Percentiles rank a stretch among this genome's conserved stretches.
phyloP scores from a whole-genome alignment of 2,797 vertebrate species.

The Mycteria americana region DNA sequence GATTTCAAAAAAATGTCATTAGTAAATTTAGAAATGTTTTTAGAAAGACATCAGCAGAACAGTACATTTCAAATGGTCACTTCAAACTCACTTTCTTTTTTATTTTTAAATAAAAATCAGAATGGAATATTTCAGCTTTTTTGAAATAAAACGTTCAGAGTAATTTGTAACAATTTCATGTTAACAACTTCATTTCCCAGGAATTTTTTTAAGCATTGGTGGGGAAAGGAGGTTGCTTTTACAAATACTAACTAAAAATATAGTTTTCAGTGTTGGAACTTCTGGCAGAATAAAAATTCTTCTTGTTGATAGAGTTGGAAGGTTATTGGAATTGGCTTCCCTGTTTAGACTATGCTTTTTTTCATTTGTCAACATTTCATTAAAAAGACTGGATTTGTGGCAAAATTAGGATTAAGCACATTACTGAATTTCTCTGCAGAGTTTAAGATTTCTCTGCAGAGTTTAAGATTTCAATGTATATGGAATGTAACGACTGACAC shows the following conservation, averaged over 20 bases:
- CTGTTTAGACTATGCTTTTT: neutral
- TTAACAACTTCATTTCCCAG: neutral
- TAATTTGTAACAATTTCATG: neutral
- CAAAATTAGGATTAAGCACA: neutral
- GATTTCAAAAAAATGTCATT: neutral
- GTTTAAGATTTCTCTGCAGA: neutral
- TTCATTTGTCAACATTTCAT: neutral
- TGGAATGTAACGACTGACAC: neutral
- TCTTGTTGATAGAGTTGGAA: neutral
- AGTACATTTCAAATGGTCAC: neutral
- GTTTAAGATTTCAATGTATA: neutral
- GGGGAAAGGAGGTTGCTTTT: neutral
- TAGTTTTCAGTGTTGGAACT: neutral
- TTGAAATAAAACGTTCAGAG: neutral
- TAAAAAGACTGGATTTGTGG: neutral
- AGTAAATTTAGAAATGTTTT: neutral
- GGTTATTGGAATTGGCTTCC: neutral
- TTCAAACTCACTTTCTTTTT: neutral
- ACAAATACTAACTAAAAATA: neutral
- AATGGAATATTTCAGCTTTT: neutral
- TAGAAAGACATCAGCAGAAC: neutral
- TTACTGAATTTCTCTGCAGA: neutral
- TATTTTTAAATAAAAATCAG: neutral
- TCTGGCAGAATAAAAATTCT: neutral
- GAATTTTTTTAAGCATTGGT: neutral